Evolutionary conservation across 2,113 vertebrate genomes (phyloP), one percentile per base, ranked within the genome.

Genomic region (Hypomesus transpacificus): DNA sequence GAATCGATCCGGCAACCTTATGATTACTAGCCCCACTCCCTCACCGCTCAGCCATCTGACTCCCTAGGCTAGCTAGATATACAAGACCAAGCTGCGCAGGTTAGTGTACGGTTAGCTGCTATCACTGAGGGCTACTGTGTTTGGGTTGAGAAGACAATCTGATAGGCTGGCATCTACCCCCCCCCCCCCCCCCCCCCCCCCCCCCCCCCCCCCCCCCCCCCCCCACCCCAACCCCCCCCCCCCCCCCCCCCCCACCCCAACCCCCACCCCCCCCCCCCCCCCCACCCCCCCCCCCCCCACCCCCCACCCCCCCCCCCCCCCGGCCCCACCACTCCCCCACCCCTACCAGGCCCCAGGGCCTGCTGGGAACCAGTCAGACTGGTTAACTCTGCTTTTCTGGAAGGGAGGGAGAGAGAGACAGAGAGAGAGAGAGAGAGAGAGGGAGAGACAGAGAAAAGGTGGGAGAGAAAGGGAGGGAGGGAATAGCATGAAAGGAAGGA

Each of bases 311-410:
- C 1, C 2, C 24, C 24, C 1, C 24, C 58, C 56, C 58, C 26
- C 26, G 58, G n/a, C 65, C 54, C 73, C 63, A 66, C 75, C 77
- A 46, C 39, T 46, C 9, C 2, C 2, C 39, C 39, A 46, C 39
- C 59, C 57, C 67, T 74, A 14, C 53, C 52, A 82, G 77, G 79
- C 87, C 83, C 77, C 5, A 65, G 83, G 87, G 81, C 82, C 62
- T 3, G 70, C 74, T 86, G 82, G 80, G 87, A 91, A 92, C 89
- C 85, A 87, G 89, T 90, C 78, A 0, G 73, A 90, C 89, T 88
- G 87, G 89, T 91, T 89, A 39, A 68, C 70, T 67, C 60, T 69
- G 77, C 75, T 59, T 63, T 80, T 82, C 51, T 53, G 24, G 39
- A 59, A 59, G 24, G 57, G 68, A 39, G 56, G 2, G 22, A 71